A percentile compares a stretch with the other conserved stretches of the same genome.
phyloP scores from a whole-genome alignment of 2,113 vertebrate genomes.

The Dromiciops gliroides region DNA sequence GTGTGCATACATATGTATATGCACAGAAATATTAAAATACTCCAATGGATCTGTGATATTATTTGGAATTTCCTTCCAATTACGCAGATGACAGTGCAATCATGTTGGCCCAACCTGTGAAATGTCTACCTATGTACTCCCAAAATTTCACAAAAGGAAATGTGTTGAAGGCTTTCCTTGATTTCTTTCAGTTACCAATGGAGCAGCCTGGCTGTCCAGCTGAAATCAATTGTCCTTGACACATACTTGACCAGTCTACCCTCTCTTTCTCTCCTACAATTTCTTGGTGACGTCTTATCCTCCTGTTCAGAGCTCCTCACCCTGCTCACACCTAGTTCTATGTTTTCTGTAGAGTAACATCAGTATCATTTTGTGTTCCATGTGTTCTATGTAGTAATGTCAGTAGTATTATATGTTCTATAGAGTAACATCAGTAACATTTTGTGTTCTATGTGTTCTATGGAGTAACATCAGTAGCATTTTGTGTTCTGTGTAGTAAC shows the following conservation, averaged over 20 bases:
- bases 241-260: background rate
- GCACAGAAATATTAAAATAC: background rate
- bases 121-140: background rate
- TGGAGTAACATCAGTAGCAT: background rate
- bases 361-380: no score
- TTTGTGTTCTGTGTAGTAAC: background rate
- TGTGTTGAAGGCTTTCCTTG: background rate
- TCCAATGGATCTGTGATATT: background rate
- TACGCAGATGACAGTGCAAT: background rate
- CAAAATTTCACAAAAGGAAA: background rate
- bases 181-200: background rate
- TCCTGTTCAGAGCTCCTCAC: no score
- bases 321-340: background rate
- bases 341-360: no score
- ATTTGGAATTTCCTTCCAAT: background rate
- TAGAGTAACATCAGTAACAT: no score
- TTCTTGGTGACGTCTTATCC: background rate
- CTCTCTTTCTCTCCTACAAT: background rate
- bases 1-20: no score
- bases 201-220: background rate
- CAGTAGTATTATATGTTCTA: background rate
- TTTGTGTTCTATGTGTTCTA: background rate
- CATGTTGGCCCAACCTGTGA: background rate
- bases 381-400: background rate
- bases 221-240: background rate